These are phyloP conservation scores for Pseudeuparius sepicola DNA, from an alignment of 2,888 invertebrate species.

Conservation along the genomic window DNA sequence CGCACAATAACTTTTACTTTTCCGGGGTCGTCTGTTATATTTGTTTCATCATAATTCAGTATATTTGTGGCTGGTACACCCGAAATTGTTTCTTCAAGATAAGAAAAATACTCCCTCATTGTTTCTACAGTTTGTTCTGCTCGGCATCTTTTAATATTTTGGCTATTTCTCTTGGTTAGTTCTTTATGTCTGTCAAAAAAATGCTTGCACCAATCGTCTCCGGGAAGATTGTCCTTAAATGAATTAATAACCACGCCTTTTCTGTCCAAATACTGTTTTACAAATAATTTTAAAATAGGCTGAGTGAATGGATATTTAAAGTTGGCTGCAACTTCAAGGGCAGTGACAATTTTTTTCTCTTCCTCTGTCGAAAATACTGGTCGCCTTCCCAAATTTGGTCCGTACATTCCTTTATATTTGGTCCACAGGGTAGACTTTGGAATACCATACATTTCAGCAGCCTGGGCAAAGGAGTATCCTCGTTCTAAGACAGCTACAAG, in stretches of 20 bases:
- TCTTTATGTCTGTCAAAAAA: conserved; percentile 6
- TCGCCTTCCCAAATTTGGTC: too few species aligned
- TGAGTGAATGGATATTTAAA: too few species aligned
- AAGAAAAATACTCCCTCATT: conserved; percentile 15
- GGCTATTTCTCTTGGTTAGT: conserved; percentile 5
- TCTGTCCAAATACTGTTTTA: conserved; percentile 7
- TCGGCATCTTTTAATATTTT: conserved; percentile 10
- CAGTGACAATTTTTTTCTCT: too few species aligned
- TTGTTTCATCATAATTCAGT: conserved; percentile 34
- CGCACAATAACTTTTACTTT: conserved; percentile 24
- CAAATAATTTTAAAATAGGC: not conserved
- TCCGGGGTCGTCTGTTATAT: conserved; percentile 32
- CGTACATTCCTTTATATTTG: too few species aligned
- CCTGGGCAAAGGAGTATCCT: too few species aligned
- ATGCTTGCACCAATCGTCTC: conserved; percentile 5
- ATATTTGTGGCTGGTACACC: conserved; percentile 20
- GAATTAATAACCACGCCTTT: conserved; percentile 1
- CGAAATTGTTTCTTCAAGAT: too few species aligned
- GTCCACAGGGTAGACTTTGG: too few species aligned
- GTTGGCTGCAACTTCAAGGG: too few species aligned
- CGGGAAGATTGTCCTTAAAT: conserved; percentile 4
- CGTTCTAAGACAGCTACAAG: too few species aligned
- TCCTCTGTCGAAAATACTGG: too few species aligned
- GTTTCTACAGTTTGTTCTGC: conserved; percentile 11
- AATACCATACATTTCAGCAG: too few species aligned